Base-by-base conservation (phyloP, 2,113 vertebrate genomes). In the Oriolus oriolus region DNA sequence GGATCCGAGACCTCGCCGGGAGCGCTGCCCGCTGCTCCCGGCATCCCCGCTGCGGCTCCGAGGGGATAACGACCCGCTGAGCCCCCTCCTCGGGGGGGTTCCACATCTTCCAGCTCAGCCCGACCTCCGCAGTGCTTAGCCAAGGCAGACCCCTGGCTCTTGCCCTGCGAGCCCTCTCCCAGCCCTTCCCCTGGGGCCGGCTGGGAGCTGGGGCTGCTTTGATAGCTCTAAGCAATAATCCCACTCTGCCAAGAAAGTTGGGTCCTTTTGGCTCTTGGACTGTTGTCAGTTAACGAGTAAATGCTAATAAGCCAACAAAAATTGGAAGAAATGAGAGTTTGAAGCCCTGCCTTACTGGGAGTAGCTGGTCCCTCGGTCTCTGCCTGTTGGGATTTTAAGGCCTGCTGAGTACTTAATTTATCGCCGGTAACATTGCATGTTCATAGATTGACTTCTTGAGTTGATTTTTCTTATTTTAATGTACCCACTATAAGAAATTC, bases 171-270 rank as follows among this genome's bases (percentile, higher is more conserved):
- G 78, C 74, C 66, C 53, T n/a, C 20, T 66, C 83, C 92, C 83
- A 49, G 83, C 66, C 73, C 74, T 69, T 50, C 86, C 83, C 33
- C 84, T 23, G 61, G 92, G 96, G 83, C 57, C 8, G 5, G 65
- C 89, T 3, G 52, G 66, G 84, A 84, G 90, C 91, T 65, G 94
- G 54, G 23, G 90, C 94, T 84, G 89, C 92, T 95, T 94, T 85
- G 79, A 63, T 69, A 81, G 95, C 96, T 95, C 96, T 87, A 95
- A 98, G 98, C 98, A 98, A 98, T 98, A 98, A 98, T 88, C 90
- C 96, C 85, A 74, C 95, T 89, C 95, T 95, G 81, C 96, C 92
- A 81, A 91, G 87, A 93, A 95, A 77, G 76, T 53, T 87, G 87
- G 92, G 91, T 84, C 79, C 96, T 79, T 94, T 95, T 75, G 97